Percentiles rank a stretch among this genome's conserved stretches.
phyloP scores from a whole-genome alignment of 2,797 vertebrate species.

The Apogon hyalosoma region DNA sequence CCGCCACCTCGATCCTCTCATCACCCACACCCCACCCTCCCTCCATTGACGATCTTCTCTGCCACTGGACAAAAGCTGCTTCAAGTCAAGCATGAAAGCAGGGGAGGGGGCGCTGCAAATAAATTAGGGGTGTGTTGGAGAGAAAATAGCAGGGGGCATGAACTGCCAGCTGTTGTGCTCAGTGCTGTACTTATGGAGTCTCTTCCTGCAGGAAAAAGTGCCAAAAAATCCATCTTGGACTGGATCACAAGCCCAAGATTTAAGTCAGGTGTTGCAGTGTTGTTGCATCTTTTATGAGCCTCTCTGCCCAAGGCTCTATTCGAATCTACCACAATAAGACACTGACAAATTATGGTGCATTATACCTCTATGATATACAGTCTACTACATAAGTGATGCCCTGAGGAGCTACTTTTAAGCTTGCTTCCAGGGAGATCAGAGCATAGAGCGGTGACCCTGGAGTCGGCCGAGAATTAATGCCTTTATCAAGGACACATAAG shows the following conservation, averaged over 20 bases:
- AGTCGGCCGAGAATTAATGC: slow-evolving; percentile 27
- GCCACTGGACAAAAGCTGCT: slow-evolving; percentile 78
- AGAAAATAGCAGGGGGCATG: slow-evolving; percentile 69
- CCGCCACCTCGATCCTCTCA: slow-evolving; percentile 10
- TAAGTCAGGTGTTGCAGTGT: slow-evolving; percentile 40
- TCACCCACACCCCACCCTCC: slow-evolving; percentile 22
- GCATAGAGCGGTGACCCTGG: slow-evolving; percentile 26
- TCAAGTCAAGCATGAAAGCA: slow-evolving; percentile 82
- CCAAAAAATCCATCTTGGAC: slow-evolving; percentile 38
- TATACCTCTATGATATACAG: slow-evolving; percentile 3
- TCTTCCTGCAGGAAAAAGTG: slow-evolving; percentile 39
- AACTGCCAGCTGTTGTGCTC: slow-evolving; percentile 82
- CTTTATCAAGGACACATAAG: slow-evolving; percentile 25
- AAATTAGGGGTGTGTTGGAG: slow-evolving; percentile 71
- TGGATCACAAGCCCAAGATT: slow-evolving; percentile 41
- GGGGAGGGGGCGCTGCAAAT: slow-evolving; percentile 63
- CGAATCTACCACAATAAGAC: slow-evolving; percentile 16
- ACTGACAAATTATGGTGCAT: slow-evolving; percentile 12
- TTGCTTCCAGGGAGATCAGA: slow-evolving; percentile 12
- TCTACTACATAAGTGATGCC: background rate
- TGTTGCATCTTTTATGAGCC: slow-evolving; percentile 40
- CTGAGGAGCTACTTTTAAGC: slow-evolving; percentile 2
- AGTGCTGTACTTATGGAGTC: slow-evolving; percentile 40
- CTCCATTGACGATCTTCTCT: slow-evolving; percentile 52
- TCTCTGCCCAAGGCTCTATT: slow-evolving; percentile 13